phyloP scores from a whole-genome alignment of 2,888 invertebrate genomes.

The Orthosia gothica region DNA sequence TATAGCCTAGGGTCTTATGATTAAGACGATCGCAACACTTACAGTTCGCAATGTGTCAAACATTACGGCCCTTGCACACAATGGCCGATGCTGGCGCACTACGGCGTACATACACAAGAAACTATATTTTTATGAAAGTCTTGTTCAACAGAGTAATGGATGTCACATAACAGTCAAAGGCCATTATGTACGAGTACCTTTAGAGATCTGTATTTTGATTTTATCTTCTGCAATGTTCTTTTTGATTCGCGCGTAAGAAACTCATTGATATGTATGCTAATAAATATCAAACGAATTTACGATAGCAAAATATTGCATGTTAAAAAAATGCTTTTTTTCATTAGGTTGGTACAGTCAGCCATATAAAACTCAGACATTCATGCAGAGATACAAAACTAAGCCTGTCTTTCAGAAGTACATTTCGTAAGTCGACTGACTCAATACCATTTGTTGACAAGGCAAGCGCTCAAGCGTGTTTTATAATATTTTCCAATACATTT shows the following conservation, averaged over 20 bases:
- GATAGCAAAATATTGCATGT: conserved; percentile 40
- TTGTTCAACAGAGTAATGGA: conserved; percentile 5
- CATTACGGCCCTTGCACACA: conserved; percentile 51
- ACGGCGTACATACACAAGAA: conserved; percentile 27
- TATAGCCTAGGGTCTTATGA: conserved; percentile 84
- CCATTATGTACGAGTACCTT: conserved; percentile 61
- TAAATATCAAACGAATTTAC: conserved; percentile 51
- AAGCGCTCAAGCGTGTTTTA: conserved; percentile 32
- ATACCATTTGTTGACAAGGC: conserved; percentile 10
- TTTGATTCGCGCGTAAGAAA: conserved; percentile 66
- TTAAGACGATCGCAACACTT: conserved; percentile 89
- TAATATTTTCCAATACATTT: conserved; percentile 43
- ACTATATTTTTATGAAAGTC: conserved; percentile 23
- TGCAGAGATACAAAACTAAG: conserved; percentile 28
- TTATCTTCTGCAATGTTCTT: conserved; percentile 81
- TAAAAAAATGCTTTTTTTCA: conserved; percentile 45
- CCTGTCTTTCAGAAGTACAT: conserved; percentile 37
- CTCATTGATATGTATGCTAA: conserved; percentile 71
- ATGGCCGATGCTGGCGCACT: conserved; percentile 37
- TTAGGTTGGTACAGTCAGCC: conserved; percentile 37
- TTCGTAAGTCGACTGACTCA: conserved; percentile 29
- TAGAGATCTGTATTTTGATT: conserved; percentile 84
- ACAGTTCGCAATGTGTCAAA: conserved; percentile 87
- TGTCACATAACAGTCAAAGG: conserved; percentile 20
- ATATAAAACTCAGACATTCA: conserved; percentile 39